Evolutionary conservation across 2,888 invertebrate genomes (phyloP).

Genomic region (Cryptocephalus moraei): DNA sequence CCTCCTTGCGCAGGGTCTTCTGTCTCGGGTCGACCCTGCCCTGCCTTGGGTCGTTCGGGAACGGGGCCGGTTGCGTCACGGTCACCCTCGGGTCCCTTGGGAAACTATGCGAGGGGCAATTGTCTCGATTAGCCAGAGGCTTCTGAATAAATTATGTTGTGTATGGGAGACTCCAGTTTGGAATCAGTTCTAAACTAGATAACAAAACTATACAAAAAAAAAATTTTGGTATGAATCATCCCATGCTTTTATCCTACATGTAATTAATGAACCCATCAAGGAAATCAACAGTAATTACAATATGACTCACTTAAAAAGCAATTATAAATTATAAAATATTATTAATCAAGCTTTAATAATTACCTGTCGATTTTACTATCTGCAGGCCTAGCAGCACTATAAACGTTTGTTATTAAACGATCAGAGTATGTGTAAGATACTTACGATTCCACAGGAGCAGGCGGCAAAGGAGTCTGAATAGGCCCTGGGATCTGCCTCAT

Average conservation of each 20-base stretch:
- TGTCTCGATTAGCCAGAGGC: slow-evolving; percentile 3
- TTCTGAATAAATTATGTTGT: not conserved
- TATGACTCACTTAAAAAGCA: too few relatives aligned
- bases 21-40: slow-evolving; percentile 56
- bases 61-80: slow-evolving; percentile 31
- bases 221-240: not conserved
- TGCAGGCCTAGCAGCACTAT: too few relatives aligned
- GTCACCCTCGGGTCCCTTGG: slow-evolving; percentile 28
- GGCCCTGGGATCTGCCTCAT: slow-evolving; percentile 50
- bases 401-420: too few relatives aligned
- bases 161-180: not conserved
- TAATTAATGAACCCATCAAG: not conserved
- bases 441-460: slow-evolving; percentile 35
- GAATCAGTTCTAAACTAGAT: too few relatives aligned
- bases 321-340: too few relatives aligned
- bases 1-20: slow-evolving; percentile 25
- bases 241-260: not conserved
- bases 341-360: too few relatives aligned
- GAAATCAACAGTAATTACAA: too few relatives aligned
- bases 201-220: too few relatives aligned
- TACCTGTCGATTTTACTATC: too few relatives aligned
- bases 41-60: slow-evolving; percentile 49
- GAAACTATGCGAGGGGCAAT: slow-evolving; percentile 20
- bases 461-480: slow-evolving; percentile 24
- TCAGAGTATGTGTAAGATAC: slow-evolving; percentile 10